Evolutionary conservation across 1,140 invertebrate genomes (phyloP), one percentile per base, ranked within the genome.

Genomic region (Theocolax elegans): DNA sequence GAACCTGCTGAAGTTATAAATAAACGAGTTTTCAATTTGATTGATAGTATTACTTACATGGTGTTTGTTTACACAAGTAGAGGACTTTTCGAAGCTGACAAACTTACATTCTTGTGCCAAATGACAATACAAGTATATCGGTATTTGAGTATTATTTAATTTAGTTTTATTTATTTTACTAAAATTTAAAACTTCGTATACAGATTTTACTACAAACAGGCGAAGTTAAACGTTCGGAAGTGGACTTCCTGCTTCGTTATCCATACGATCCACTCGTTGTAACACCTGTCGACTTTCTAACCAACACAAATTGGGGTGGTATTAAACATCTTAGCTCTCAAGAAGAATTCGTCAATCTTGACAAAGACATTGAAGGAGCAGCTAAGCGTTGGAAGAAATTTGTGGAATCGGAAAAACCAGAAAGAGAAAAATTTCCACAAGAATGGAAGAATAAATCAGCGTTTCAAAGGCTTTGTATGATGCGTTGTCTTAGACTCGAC

Each of bases 381-480:
- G 90, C 91, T 0, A 98, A 97, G 82, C 82, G 94, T 25, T 97
- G 95, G 97, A 93, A 93, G 76, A 97, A 96, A 79, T 96, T 96
- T 78, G 91, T 96, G 7, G 94, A 97, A 75, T 93, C 92, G 53
- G 96, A 98, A 82, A 91, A 89, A 44, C 96, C 97, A 0, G 96
- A 99, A 83, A 91, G 92, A 79, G 96, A 98, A 80, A 97, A 96
- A 82, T 91, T 97, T 73, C 97, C 96, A 0, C 95, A 96, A 71
- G 97, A 98, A 76, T 99, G 97, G 96, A 99, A 98, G 81, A 95
- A 95, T 78, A 97, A 97, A 83, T 90, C 91, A 0, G 88, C 94
- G 0, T 83, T 98, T 6, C 96, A 98, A 80, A 91, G 92, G 78
- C 85, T 98, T 1, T 97, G 96, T 81, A 97, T 99, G 78, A 92